Evolutionary conservation across 1,140 invertebrate genomes (phyloP), one percentile per base, ranked within the genome.

Genomic region (Drosophila gunungcola): DNA sequence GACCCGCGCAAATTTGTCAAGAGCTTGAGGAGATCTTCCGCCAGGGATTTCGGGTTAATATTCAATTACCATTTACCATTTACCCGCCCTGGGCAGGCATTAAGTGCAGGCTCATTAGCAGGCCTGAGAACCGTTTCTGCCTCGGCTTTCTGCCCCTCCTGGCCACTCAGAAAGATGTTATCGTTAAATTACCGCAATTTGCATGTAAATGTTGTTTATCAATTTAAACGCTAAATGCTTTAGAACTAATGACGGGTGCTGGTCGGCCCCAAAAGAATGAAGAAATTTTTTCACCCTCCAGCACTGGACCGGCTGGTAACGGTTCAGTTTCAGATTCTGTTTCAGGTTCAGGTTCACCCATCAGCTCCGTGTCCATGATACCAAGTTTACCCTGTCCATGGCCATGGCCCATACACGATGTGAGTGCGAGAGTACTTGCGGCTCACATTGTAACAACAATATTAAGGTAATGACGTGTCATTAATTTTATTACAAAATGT

Each of bases 401-500:
- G 70, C n/a, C 27, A 32, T 13, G 29, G 53, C 58, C n/a, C 27
- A 32, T 13, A 49, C 60, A 65, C 73, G 73, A 75, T 64, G 52
- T 52, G 61, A 53, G 52, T 74, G 58, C 70, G 62, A 80, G 76
- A 34, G 56, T 78, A 76, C 54, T 48, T 51, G 41, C 67, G 69
- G 73, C 84, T 76, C 69, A 84, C 77, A 89, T 80, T 89, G 79
- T 89, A 89, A 90, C 90, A 89, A 91, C 83, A 91, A 91, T 91
- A 91, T 91, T 90, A 91, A 80, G 69, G 77, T 91, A 91, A 91
- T 91, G 90, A 90, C 77, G 83, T 91, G 80, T 90, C 90, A 91
- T 91, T 91, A 91, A 91, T 91, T 91, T 91, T 90, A 91, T 91
- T 91, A 90, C 76, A 91, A 89, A 89, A 84, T 81, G 72, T 80